These are phyloP conservation scores for Agrypnus murinus DNA, from an alignment of 2,888 invertebrate genomes.

Conservation along the genomic window DNA sequence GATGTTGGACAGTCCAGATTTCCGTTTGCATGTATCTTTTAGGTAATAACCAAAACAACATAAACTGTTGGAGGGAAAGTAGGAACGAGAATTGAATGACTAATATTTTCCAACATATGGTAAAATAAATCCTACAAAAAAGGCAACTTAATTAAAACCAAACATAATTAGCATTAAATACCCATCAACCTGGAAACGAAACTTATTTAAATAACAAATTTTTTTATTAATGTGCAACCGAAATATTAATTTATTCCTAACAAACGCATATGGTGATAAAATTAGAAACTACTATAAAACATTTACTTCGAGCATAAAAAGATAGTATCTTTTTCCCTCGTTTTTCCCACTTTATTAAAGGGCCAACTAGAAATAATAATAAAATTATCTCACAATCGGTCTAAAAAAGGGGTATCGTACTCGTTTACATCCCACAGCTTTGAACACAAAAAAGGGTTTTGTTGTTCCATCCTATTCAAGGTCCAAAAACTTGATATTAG, in stretches of 20 bases:
- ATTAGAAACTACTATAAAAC: no score
- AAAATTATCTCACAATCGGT: no score
- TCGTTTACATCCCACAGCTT: no score
- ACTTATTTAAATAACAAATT: slow-evolving; percentile 38
- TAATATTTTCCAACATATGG: slow-evolving; percentile 12
- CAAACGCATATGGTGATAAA: no score
- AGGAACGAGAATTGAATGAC: slow-evolving; percentile 24
- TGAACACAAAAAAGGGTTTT: no score
- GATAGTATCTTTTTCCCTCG: no score
- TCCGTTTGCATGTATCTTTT: background rate
- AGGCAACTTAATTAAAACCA: slow-evolving; percentile 31
- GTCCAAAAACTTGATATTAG: no score
- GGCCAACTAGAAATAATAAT: no score
- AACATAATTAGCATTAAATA: slow-evolving; percentile 39
- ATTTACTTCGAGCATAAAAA: no score
- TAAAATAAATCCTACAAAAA: slow-evolving; percentile 11
- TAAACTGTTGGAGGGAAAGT: background rate
- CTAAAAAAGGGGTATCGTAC: no score
- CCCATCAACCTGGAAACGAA: slow-evolving; percentile 25
- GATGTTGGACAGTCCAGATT: background rate
- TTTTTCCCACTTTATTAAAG: no score
- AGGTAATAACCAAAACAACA: background rate
- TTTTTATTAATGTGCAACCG: slow-evolving; percentile 34
- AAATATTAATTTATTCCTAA: background rate
- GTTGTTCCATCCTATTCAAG: no score